Conservation (phyloP, 2,797 vertebrate genomes). For the Moxostoma hubbsi region DNA sequence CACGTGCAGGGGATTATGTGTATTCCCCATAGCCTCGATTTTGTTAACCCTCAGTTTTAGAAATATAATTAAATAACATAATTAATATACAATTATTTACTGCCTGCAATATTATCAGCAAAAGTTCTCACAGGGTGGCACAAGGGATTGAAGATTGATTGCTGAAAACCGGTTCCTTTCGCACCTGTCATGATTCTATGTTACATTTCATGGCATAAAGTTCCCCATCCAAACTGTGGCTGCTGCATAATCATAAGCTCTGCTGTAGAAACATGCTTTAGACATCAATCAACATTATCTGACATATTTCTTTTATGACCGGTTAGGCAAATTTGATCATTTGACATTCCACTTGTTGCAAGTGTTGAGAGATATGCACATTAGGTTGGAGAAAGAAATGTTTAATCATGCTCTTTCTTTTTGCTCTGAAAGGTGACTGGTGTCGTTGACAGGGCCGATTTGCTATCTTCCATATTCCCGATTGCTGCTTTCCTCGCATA, state of each 20-base stretch:
- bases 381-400: no score
- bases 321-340: neutral
- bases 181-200: constrained; percentile 12
- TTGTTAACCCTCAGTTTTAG: no score
- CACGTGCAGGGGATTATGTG: no score
- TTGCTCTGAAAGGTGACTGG: constrained; percentile 88
- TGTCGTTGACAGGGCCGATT: constrained; percentile 96
- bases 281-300: neutral
- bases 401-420: neutral
- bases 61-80: no score
- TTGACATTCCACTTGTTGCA: neutral
- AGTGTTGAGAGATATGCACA: neutral
- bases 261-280: neutral
- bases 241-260: neutral
- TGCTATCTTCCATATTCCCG: constrained; percentile 97
- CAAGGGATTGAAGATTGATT: constrained; percentile 11
- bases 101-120: neutral
- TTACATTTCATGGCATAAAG: neutral
- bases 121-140: constrained; percentile 24
- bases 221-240: neutral
- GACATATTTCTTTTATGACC: neutral
- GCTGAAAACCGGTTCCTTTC: constrained; percentile 40
- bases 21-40: no score
- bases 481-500: constrained; percentile 94
- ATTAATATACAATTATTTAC: neutral